Evolutionary conservation across 2,797 vertebrate genomes (phyloP).

Genomic region (Pipistrellus nathusii): DNA sequence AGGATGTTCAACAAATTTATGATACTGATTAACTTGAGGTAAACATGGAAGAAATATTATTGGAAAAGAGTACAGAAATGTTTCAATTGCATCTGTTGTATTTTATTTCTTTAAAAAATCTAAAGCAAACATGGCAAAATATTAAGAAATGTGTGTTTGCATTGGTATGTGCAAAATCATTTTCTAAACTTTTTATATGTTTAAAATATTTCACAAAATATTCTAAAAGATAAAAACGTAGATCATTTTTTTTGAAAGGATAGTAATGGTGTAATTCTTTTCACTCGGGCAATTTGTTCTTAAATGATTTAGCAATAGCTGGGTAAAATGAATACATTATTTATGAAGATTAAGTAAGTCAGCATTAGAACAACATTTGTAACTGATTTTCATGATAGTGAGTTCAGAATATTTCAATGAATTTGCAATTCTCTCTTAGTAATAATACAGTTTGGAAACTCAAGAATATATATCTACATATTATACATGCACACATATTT

Average conservation of each 20-base stretch:
- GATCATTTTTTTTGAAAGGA: constrained; percentile 80
- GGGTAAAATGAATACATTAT: constrained; percentile 87
- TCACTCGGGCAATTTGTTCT: constrained; percentile 85
- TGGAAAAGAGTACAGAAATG: not conserved
- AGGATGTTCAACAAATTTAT: not conserved
- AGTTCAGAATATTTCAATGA: constrained; percentile 79
- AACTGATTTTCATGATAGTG: constrained; percentile 78
- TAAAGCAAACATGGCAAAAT: not conserved
- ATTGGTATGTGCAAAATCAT: not conserved
- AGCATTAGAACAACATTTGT: constrained; percentile 81
- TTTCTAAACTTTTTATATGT: constrained; percentile 18
- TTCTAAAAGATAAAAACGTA: constrained; percentile 57
- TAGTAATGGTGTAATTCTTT: constrained; percentile 81
- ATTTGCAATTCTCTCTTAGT: constrained; percentile 71
- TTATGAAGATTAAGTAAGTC: constrained; percentile 87
- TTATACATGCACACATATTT: constrained; percentile 75
- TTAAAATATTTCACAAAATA: constrained; percentile 27
- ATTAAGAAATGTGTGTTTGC: not conserved
- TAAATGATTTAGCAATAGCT: constrained; percentile 87
- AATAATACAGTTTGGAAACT: constrained; percentile 74
- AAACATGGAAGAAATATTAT: not conserved
- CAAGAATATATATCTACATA: constrained; percentile 72
- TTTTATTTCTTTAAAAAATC: constrained; percentile 31
- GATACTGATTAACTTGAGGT: not conserved
- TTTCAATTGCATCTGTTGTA: not conserved